phyloP scores from a whole-genome alignment of 2,888 invertebrate species.

The Salpingus planirostris region DNA sequence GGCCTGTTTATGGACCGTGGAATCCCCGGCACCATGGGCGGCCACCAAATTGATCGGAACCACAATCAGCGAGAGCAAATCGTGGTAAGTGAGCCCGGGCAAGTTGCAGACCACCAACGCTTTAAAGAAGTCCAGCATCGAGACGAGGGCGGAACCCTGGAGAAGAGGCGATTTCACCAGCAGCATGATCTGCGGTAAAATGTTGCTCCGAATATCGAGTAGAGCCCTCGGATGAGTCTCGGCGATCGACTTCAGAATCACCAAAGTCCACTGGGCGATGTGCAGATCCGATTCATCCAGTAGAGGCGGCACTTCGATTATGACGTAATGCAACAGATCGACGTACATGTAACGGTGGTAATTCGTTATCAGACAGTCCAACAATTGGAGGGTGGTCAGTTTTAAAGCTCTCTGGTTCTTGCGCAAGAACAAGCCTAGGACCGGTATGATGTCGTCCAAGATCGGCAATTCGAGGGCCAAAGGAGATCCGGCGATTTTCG shows the following conservation, averaged over 20 bases:
- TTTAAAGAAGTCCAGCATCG: constrained; percentile 87
- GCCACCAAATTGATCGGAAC: constrained; percentile 45
- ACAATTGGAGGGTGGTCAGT: constrained; percentile 76
- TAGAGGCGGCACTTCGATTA: constrained; percentile 82
- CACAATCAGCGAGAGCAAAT: constrained; percentile 62
- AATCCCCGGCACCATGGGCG: constrained; percentile 7
- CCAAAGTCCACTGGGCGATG: constrained; percentile 86
- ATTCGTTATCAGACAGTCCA: constrained; percentile 85
- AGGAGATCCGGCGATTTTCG: constrained; percentile 87
- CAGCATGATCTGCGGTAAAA: constrained; percentile 76
- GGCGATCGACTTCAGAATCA: constrained; percentile 75
- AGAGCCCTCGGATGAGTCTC: constrained; percentile 69
- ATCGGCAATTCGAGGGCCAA: constrained; percentile 79
- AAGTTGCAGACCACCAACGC: constrained; percentile 77
- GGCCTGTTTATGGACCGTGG: constrained; percentile 55
- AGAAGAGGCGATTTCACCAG: constrained; percentile 86
- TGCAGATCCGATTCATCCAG: constrained; percentile 92
- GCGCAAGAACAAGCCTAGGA: constrained; percentile 85
- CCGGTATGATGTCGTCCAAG: constrained; percentile 79
- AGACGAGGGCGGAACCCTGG: constrained; percentile 85
- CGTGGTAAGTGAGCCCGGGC: constrained; percentile 66
- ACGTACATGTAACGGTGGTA: constrained; percentile 59
- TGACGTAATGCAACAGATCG: constrained; percentile 64
- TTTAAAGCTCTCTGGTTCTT: constrained; percentile 96
- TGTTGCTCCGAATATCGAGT: constrained; percentile 61